Conservation (phyloP, 2,797 vertebrate species). For the Eurystomus glaucurus region DNA sequence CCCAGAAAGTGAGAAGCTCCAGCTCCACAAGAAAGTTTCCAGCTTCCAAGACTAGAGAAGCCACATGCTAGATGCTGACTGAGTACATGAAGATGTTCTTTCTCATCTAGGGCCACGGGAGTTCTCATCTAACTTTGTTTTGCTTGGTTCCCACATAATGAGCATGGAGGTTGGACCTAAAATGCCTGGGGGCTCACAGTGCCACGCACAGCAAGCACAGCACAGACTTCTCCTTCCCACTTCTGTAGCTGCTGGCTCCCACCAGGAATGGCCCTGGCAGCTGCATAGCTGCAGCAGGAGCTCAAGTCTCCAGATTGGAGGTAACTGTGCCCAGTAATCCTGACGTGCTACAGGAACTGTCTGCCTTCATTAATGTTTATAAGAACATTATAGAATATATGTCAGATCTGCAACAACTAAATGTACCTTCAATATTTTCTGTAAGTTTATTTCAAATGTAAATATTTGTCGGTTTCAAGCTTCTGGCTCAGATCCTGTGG, state of each 20-base stretch:
- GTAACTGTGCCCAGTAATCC: fast-evolving
- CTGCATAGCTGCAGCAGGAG: not conserved
- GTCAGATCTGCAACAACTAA: not conserved
- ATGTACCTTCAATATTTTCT: not conserved
- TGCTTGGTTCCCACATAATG: fast-evolving
- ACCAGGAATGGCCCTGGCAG: not conserved
- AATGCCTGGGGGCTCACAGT: not conserved
- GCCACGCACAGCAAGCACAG: not conserved
- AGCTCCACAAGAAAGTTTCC: not conserved
- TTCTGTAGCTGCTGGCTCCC: not conserved
- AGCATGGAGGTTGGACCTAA: not conserved
- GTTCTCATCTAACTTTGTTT: not conserved
- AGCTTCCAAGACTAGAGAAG: not conserved
- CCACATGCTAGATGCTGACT: fast-evolving
- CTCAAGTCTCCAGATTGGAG: not conserved
- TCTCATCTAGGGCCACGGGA: not conserved
- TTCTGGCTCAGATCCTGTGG: not conserved
- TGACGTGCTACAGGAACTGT: not conserved
- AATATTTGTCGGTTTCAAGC: not conserved
- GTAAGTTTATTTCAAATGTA: not conserved
- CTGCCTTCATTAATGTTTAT: not conserved
- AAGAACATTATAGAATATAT: too few species aligned
- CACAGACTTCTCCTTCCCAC: not conserved
- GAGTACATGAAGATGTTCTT: not conserved
- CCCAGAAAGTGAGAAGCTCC: not conserved